phyloP scores from a whole-genome alignment of 1,140 invertebrate species.

The Apis laboriosa region DNA sequence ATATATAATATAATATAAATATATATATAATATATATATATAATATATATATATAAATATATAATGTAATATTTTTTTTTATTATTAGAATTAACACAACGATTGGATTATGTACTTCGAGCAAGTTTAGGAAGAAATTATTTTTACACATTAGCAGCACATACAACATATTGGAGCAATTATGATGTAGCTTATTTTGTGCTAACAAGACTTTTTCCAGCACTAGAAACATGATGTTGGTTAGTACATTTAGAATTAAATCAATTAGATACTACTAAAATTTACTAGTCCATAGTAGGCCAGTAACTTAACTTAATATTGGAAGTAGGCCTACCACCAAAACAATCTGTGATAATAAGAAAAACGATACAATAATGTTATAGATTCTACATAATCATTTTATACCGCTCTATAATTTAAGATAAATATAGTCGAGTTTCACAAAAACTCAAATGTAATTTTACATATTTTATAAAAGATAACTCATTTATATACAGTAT shows the following conservation, averaged over 20 bases:
- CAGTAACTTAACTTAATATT: conserved; percentile 61
- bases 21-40: no score
- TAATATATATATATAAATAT: neutral
- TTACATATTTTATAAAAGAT: conserved; percentile 44
- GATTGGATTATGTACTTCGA: conserved; percentile 85
- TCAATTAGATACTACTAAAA: conserved; percentile 60
- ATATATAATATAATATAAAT: conserved; percentile 4
- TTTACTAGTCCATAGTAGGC: conserved; percentile 75
- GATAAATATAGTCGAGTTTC: conserved; percentile 45
- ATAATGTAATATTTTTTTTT: neutral
- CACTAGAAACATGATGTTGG: conserved; percentile 80
- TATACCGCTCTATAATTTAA: conserved; percentile 64
- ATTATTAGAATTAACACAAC: conserved; percentile 82
- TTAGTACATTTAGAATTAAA: conserved; percentile 58
- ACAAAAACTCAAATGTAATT: conserved; percentile 8
- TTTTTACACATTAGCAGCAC: conserved; percentile 85
- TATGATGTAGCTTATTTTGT: conserved; percentile 87
- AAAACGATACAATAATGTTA: conserved; percentile 79
- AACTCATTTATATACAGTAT: conserved; percentile 36
- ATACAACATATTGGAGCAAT: conserved; percentile 88
- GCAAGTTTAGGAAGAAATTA: conserved; percentile 84
- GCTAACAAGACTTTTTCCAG: conserved; percentile 84
- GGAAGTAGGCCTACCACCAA: conserved; percentile 73
- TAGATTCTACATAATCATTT: conserved; percentile 66
- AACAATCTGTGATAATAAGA: conserved; percentile 81